Percentiles rank a stretch among this genome's conserved stretches.
phyloP scores from a whole-genome alignment of 2,888 invertebrate species.

The Mycogona germanica region DNA sequence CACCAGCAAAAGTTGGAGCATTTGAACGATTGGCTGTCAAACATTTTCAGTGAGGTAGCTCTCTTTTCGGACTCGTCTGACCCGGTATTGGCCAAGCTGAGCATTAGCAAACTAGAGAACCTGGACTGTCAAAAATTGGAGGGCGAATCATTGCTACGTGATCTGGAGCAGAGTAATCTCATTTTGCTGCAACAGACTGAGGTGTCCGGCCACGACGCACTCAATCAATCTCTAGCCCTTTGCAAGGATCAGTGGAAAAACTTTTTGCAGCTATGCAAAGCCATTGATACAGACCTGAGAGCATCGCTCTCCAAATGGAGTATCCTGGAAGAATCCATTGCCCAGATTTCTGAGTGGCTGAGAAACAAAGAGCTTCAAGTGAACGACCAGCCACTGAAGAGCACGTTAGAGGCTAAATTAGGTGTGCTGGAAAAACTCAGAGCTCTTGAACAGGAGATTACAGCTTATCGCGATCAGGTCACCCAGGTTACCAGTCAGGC shows the following conservation, averaged over 20 bases:
- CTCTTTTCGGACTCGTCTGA: neutral
- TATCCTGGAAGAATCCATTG: conserved; percentile 62
- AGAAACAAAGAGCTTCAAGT: conserved; percentile 71
- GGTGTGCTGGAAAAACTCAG: conserved; percentile 59
- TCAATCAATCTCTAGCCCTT: conserved; percentile 59
- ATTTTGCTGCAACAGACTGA: conserved; percentile 64
- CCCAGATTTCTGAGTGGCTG: conserved; percentile 69
- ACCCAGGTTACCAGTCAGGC: conserved; percentile 52
- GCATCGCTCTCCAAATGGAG: conserved; percentile 67
- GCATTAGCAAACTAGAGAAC: conserved; percentile 1
- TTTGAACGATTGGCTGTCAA: conserved; percentile 66
- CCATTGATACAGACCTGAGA: conserved; percentile 57
- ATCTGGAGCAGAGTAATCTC: conserved; percentile 52
- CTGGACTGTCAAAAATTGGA: conserved; percentile 6
- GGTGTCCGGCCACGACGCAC: conserved; percentile 55
- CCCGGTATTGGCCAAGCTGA: neutral
- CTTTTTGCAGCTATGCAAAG: conserved; percentile 55
- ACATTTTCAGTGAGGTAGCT: conserved; percentile 53
- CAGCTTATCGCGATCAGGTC: conserved; percentile 52
- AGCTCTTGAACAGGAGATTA: conserved; percentile 54
- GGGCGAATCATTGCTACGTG: conserved; percentile 20
- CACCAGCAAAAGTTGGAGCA: conserved; percentile 70
- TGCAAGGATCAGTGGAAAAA: conserved; percentile 61
- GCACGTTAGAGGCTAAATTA: conserved; percentile 67
- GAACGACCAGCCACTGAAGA: conserved; percentile 79